Evolutionary conservation across 2,888 invertebrate genomes (phyloP).

Genomic region (Linnaemya vulpina): DNA sequence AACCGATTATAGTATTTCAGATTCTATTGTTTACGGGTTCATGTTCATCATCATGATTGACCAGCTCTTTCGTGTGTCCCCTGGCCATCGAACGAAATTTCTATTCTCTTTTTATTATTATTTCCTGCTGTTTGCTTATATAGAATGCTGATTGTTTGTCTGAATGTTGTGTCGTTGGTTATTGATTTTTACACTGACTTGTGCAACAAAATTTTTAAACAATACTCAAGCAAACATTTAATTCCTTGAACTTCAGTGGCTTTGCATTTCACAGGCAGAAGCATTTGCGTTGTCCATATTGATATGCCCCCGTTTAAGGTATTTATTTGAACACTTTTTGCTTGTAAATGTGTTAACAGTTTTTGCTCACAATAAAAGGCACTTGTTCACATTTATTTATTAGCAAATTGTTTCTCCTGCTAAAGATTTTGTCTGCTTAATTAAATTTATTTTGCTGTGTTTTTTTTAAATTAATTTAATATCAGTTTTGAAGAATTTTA

Average conservation of each 20-base stretch:
- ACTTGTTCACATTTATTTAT: constrained; percentile 26
- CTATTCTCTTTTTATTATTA: background rate
- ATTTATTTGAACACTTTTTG: constrained; percentile 8
- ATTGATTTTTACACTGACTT: constrained; percentile 70
- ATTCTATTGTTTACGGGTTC: constrained; percentile 62
- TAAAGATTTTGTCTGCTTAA: background rate
- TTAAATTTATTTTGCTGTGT: constrained; percentile 1
- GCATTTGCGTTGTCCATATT: background rate
- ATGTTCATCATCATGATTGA: constrained; percentile 57
- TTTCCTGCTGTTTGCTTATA: constrained; percentile 22
- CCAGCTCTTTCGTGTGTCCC: constrained; percentile 32
- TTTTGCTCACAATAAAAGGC: constrained; percentile 27
- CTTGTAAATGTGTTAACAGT: background rate
- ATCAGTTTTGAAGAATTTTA: constrained; percentile 22
- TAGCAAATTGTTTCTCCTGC: background rate
- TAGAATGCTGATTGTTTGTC: constrained; percentile 22
- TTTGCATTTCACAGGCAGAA: constrained; percentile 19
- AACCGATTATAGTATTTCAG: constrained; percentile 66
- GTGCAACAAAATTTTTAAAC: constrained; percentile 49
- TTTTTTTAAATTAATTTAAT: constrained; percentile 7
- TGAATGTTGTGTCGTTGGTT: constrained; percentile 56
- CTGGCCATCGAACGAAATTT: constrained; percentile 27
- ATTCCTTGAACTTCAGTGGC: constrained; percentile 70
- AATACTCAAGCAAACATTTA: constrained; percentile 24
- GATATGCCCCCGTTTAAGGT: background rate